These are phyloP conservation scores for Actenoides hombroni DNA, from an alignment of 2,113 vertebrate genomes.

Conservation along the genomic window DNA sequence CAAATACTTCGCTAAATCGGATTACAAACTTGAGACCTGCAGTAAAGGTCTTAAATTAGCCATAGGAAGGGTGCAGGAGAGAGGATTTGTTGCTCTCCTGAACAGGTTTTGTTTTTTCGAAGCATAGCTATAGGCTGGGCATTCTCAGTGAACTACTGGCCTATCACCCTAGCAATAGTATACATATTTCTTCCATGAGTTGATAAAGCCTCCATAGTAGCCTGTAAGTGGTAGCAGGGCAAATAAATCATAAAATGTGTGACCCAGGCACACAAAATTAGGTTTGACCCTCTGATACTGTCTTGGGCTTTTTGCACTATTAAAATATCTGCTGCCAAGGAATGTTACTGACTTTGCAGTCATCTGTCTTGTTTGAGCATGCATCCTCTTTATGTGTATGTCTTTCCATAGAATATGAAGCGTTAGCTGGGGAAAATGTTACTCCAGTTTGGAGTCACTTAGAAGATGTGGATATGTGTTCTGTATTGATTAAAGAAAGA, in stretches of 20 bases:
- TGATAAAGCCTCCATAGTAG: neutral
- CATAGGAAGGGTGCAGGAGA: neutral
- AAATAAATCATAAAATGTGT: neutral
- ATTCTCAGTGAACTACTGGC: neutral
- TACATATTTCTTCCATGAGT: neutral
- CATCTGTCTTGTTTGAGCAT: neutral
- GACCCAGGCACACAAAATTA: neutral
- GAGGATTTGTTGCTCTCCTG: neutral
- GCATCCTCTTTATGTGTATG: neutral
- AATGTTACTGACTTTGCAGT: neutral
- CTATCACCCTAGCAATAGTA: neutral
- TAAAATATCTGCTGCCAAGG: neutral
- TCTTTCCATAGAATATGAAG: neutral
- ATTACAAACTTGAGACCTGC: neutral
- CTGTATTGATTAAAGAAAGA: neutral
- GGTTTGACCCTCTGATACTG: neutral
- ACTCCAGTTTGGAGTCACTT: neutral
- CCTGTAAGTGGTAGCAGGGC: neutral
- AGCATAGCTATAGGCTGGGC: neutral
- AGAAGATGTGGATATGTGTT: neutral
- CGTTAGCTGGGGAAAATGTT: neutral
- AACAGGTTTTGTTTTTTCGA: neutral
- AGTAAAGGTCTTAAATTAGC: neutral
- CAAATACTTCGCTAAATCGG: neutral
- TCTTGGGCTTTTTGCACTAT: neutral